phyloP scores from a whole-genome alignment of 2,888 invertebrate genomes.

The Cataglyphis livida region DNA sequence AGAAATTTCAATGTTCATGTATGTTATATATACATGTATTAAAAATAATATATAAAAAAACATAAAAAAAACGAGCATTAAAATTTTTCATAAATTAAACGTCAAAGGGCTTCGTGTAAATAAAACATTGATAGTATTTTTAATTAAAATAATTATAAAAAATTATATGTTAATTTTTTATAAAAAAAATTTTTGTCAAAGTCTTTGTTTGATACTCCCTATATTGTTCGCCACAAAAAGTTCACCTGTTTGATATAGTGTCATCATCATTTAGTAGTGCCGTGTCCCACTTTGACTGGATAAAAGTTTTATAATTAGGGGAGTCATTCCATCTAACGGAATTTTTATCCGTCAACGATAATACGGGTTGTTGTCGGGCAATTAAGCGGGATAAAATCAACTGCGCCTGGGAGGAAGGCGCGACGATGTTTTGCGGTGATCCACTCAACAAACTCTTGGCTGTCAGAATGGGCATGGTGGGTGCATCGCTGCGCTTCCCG shows the following conservation, averaged over 20 bases:
- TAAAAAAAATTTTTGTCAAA: not conserved
- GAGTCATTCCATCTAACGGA: constrained; percentile 65
- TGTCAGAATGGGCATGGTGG: constrained; percentile 48
- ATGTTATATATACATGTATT: not conserved
- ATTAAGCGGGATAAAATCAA: constrained; percentile 75
- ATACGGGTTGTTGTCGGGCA: constrained; percentile 65
- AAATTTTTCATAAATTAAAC: not conserved
- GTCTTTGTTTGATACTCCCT: not conserved
- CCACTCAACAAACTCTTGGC: constrained; percentile 52
- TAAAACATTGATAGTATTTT: not conserved
- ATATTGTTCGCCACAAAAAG: not conserved
- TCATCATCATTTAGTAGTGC: constrained; percentile 44
- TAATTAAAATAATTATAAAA: not conserved
- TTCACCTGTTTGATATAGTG: constrained; percentile 53
- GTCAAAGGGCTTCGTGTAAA: not conserved
- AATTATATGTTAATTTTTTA: not conserved
- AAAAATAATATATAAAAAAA: not conserved
- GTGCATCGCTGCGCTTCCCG: constrained; percentile 87
- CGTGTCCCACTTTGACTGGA: constrained; percentile 61
- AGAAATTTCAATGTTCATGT: not conserved
- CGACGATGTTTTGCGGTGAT: constrained; percentile 38
- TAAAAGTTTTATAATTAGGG: constrained; percentile 54
- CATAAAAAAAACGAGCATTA: not conserved
- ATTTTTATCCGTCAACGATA: constrained; percentile 61
- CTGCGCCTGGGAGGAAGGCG: constrained; percentile 60